Evolutionary conservation across 2,797 vertebrate genomes (phyloP).

Genomic region (Jordanella pulchra): DNA sequence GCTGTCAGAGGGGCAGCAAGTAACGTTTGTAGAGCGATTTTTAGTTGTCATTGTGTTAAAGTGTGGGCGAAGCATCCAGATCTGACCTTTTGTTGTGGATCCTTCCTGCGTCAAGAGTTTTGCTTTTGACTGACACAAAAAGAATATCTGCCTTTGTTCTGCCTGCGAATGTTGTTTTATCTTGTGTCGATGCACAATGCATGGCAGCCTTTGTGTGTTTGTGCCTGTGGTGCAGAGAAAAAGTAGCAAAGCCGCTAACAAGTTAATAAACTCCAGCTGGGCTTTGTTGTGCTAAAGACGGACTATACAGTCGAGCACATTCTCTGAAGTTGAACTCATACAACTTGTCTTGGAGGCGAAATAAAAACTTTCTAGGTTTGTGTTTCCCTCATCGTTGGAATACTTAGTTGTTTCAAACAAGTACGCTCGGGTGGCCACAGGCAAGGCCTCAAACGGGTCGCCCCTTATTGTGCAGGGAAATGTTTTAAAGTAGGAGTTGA

Average conservation of each 20-base stretch:
- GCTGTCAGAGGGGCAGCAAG: conserved; percentile 18
- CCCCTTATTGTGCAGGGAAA: background rate
- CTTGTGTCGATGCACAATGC: conserved; percentile 20
- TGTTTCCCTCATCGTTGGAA: conserved; percentile 1
- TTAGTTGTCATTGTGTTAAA: conserved; percentile 13
- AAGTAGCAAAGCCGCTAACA: conserved; percentile 72
- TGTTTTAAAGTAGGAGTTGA: background rate
- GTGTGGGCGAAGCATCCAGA: conserved; percentile 31
- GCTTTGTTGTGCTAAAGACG: conserved; percentile 61
- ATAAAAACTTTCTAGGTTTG: conserved; percentile 22
- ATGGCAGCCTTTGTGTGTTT: conserved; percentile 21
- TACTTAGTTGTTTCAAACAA: conserved; percentile 13
- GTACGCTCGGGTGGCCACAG: background rate
- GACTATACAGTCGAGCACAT: conserved; percentile 60
- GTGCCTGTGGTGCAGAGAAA: conserved; percentile 50
- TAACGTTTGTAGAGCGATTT: conserved; percentile 44
- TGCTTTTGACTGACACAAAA: conserved; percentile 40
- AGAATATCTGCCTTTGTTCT: conserved; percentile 45
- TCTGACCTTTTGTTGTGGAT: conserved; percentile 45
- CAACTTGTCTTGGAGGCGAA: conserved; percentile 34
- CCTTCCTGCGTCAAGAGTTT: conserved; percentile 25
- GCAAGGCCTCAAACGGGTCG: background rate
- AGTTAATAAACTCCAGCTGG: conserved; percentile 75
- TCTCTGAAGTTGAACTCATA: conserved; percentile 66
- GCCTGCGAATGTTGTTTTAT: conserved; percentile 25